Evolutionary conservation across 1,140 invertebrate genomes (phyloP), one percentile per base, ranked within the genome.

Genomic region (Cydia amplana): DNA sequence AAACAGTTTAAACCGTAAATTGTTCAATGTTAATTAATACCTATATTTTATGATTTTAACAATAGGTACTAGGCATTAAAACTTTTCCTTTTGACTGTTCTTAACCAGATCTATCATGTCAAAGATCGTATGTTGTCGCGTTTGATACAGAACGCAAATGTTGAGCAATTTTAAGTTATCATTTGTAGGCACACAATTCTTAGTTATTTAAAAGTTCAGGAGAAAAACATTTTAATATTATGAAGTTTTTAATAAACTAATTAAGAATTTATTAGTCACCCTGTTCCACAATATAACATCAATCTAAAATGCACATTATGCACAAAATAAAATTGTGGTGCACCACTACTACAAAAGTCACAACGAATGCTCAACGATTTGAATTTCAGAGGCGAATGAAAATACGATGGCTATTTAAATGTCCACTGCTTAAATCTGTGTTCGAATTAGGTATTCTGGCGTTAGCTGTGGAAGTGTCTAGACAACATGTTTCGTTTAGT

Each of bases 341-440:
- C 63, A 64, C 36, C n/a, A 20, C 32, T 20, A 70, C 32, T 20
- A 70, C 32, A 65, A 65, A 32, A 70, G 65, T 40, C 32, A 28
- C 32, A 70, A 70, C 25, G 18, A 70, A 20, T 18, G 16, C 32
- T 70, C 65, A n/a, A 40, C 32, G n/a, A 70, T 70, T 70, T 70
- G 65, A 70, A 70, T 70, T 70, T 36, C 65, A 32, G 65, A 36
- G 65, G n/a, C 28, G 65, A 36, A 70, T 70, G 28, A 36, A 67
- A 67, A 67, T 67, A 67, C 23, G 25, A 67, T 70, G 18, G 65
- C 16, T 18, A 70, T 40, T 70, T 70, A 70, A 70, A 70, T 70
- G 7, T 14, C 16, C 7, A 4, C 65, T 70, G 65, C 65, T 70
- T 40, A 36, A 70, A 18, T 18, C 32, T 32, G 32, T 36, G 18